Base-by-base conservation (phyloP, 1,140 invertebrate genomes). In the Hyles euphorbiae region DNA sequence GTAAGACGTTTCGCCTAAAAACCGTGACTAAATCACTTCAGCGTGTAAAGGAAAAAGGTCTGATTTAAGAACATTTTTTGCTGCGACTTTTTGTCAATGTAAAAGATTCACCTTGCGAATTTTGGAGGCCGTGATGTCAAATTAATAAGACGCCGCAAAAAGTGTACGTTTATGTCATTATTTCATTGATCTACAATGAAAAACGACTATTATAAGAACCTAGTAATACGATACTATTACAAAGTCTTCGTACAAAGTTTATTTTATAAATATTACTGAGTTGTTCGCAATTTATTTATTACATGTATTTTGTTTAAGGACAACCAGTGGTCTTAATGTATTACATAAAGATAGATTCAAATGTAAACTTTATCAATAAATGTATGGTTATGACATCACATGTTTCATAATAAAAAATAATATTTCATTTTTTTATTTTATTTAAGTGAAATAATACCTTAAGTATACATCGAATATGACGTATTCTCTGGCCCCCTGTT, bases 91-190 rank as follows among this genome's bases (percentile, higher is more conserved):
- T 63, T 71, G 53, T 62, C 58, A 40, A 53, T 60, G 47, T 57
- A 53, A 53, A 48, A 61, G 45, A 56, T 58, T 57, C 62, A 63
- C 68, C 68, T 67, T 63, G 68, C 56, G 44, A 53, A 43, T 32
- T 44, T 63, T 61, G 58, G 61, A 68, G 68, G 68, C 65, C 68
- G 58, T 67, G 59, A 67, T 67, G 62, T 64, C 46, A 55, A 69
- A 70, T 70, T 56, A 60, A 62, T 60, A 58, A 7, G 11, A 34
- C 49, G 12, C 34, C 34, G 60, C 58, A 67, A 66, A 66, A 66
- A 66, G 63, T 58, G 53, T 52, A 40, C 45, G 34, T 60, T 43
- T 49, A 10, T 51, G 49, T 40, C 34, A 50, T 58, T 51, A 49
- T 40, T 36, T 48, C 51, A 60, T 54, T 52, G 12, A 34, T 40